A percentile compares a stretch with the other conserved stretches of the same genome.
Evolutionary conservation across 2,888 invertebrate genomes (phyloP).

Genomic region (Diploptera punctata): DNA sequence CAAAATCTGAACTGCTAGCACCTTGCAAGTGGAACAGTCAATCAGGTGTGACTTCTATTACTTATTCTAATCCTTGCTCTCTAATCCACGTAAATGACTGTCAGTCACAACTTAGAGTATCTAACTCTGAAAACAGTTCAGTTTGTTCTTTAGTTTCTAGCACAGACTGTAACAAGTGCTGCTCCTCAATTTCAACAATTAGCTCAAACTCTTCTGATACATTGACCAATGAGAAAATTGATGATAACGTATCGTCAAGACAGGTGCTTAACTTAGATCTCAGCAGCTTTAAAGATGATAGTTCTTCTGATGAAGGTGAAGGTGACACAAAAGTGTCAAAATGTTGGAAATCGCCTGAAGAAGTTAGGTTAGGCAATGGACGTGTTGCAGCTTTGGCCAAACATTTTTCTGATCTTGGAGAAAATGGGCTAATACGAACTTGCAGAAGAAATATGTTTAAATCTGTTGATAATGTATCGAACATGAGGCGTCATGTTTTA

Average conservation of each 20-base stretch:
- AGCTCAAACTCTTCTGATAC: constrained; percentile 32
- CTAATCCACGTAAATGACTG: no score
- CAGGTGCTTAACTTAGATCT: constrained; percentile 52
- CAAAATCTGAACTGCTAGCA: constrained; percentile 38
- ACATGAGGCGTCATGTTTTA: neutral
- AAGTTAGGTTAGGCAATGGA: constrained; percentile 70
- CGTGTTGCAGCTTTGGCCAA: constrained; percentile 74
- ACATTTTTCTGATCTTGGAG: constrained; percentile 59
- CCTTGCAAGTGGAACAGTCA: constrained; percentile 47
- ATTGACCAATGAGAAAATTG: neutral
- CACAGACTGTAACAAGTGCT: constrained; percentile 33
- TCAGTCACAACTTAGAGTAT: no score
- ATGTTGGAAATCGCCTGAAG: constrained; percentile 74
- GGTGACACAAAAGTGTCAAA: constrained; percentile 50
- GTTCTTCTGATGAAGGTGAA: constrained; percentile 9
- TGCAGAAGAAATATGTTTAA: constrained; percentile 57
- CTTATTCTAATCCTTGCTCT: neutral
- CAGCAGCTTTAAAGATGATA: constrained; percentile 51
- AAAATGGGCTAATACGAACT: constrained; percentile 23
- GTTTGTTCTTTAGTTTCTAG: constrained; percentile 33
- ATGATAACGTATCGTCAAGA: constrained; percentile 41
- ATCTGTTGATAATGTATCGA: constrained; percentile 47
- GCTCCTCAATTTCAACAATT: constrained; percentile 31
- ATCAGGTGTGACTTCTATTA: constrained; percentile 49
- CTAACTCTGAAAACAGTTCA: constrained; percentile 31